phyloP scores from a whole-genome alignment of 2,113 vertebrate genomes.

The Pipa parva region DNA sequence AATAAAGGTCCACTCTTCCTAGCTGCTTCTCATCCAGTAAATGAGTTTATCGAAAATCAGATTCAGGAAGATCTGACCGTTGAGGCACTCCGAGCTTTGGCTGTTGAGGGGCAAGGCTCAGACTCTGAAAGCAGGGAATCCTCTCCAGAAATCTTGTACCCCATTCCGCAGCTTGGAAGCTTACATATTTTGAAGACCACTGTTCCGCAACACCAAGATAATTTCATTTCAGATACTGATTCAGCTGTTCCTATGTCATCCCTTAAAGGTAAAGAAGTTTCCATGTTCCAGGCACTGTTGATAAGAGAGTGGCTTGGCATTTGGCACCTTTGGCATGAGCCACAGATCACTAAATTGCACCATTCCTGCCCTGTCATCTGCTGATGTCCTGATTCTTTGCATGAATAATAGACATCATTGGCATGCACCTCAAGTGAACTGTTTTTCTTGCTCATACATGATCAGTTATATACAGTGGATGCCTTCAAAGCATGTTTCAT shows the following conservation, averaged over 20 bases:
- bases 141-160: constrained; percentile 24
- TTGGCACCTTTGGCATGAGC: constrained; percentile 28
- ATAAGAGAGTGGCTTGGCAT: not conserved
- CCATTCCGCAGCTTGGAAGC: not conserved
- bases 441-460: constrained; percentile 9
- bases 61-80: constrained; percentile 79
- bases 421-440: constrained; percentile 20
- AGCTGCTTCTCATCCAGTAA: constrained; percentile 49
- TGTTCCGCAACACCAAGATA: too few species aligned
- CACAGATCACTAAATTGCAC: constrained; percentile 18
- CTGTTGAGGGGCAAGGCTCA: constrained; percentile 26
- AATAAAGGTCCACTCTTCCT: constrained; percentile 38
- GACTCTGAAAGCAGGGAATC: constrained; percentile 9
- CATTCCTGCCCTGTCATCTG: constrained; percentile 24
- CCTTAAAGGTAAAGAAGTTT: constrained; percentile 33
- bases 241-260: not conserved
- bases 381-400: constrained; percentile 24
- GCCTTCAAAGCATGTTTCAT: constrained; percentile 27
- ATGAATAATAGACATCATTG: constrained; percentile 17
- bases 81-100: constrained; percentile 70
- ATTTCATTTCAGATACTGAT: too few species aligned
- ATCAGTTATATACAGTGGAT: constrained; percentile 14
- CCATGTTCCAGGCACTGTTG: constrained; percentile 10
- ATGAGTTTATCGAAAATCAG: constrained; percentile 58
- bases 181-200: not conserved